Conservation (phyloP, 2,888 invertebrate genomes). For the Drosophila borborema region DNA sequence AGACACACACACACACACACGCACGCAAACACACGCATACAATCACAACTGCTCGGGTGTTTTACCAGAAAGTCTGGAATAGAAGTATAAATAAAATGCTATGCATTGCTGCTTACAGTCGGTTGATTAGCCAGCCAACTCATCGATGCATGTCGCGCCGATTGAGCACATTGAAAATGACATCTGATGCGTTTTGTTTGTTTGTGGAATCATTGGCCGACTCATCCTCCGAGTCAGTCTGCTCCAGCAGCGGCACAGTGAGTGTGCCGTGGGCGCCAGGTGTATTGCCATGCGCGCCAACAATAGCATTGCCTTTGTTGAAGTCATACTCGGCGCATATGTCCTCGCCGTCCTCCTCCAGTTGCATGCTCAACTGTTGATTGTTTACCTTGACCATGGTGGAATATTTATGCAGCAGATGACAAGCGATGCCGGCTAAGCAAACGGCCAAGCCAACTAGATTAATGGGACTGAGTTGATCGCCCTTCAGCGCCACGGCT, state of each 20-base stretch:
- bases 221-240: constrained; percentile 83
- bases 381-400: constrained; percentile 72
- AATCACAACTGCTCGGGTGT: constrained; percentile 26
- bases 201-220: constrained; percentile 79
- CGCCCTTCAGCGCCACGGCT: constrained; percentile 94
- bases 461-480: constrained; percentile 93
- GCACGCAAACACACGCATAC: constrained; percentile 10
- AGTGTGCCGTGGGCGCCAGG: constrained; percentile 71
- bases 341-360: constrained; percentile 68
- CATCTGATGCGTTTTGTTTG: constrained; percentile 86
- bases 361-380: constrained; percentile 53
- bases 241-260: constrained; percentile 83
- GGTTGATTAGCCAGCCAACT: constrained; percentile 25
- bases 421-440: constrained; percentile 93
- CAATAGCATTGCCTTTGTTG: constrained; percentile 41
- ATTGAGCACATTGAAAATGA: constrained; percentile 87
- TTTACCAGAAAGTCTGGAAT: constrained; percentile 10
- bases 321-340: constrained; percentile 64
- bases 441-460: constrained; percentile 94
- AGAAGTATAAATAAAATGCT: constrained; percentile 6
- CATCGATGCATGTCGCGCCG: constrained; percentile 85
- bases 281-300: constrained; percentile 44
- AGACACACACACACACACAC: constrained; percentile 10
- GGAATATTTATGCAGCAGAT: constrained; percentile 90
- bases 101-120: constrained; percentile 3